Base-by-base conservation (phyloP, 2,888 invertebrate genomes). In the Chamaedrilus cognettii region DNA sequence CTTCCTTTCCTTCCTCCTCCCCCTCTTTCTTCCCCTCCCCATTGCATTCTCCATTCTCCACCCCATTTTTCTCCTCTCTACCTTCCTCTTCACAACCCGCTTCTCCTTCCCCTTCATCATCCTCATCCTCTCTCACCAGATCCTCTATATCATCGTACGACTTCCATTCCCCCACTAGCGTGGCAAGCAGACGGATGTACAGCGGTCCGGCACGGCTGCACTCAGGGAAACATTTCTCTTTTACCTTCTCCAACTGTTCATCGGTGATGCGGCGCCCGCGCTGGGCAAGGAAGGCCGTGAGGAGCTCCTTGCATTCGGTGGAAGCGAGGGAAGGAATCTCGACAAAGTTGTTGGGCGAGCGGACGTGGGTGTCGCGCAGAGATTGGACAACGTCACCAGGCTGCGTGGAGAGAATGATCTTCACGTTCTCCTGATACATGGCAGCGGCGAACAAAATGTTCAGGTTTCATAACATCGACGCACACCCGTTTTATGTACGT, bases 341-440 rank as follows among this genome's bases (percentile, higher is more conserved):
- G 2, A 74, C 30, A 32, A 74, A 69, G 60, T 73, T 69, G 57
- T 71, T 63, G 15, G 68, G 65, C 30, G 63, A 34, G 28, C 64
- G 32, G 11, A 64, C 31, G 31, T 75, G 68, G 15, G 77, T 75
- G n/a, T 70, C 70, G 60, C 70, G 65, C 30, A 80, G 65, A 34
- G 68, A 69, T 2, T 75, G 69, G 3, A 78, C 66, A 19, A 80
- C 70, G 34, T 77, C 72, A 31, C 71, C 63, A n/a, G 70, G 69
- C 3, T 77, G 70, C 3, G 76, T 75, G 15, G 79, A 76, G 4
- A 81, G 50, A 49, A 83, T 70, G 3, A 82, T 70, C 71, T 80
- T 80, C 1, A 81, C 77, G 70, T 82, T 80, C n/a, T 68, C 60
- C 5, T n/a, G n/a, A n/a, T n/a, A n/a, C n/a, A n/a, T n/a, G n/a